Conservation (phyloP, 2,113 vertebrate species). For the Mormyrus lacerda region DNA sequence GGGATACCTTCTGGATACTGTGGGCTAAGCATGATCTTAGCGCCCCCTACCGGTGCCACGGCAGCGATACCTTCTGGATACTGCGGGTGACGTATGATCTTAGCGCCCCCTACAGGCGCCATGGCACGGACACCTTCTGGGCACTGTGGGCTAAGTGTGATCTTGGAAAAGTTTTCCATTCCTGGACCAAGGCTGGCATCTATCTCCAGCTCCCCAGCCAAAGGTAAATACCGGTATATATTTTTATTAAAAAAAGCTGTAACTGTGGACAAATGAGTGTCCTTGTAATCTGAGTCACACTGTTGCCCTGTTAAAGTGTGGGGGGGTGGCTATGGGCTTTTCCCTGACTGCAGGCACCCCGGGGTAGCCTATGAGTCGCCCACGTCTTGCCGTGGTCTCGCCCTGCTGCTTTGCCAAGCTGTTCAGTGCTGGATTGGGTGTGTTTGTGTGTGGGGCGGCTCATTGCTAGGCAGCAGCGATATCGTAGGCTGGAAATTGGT, state of each 20-base stretch:
- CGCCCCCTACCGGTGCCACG: too few relatives aligned
- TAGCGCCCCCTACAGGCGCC: too few relatives aligned
- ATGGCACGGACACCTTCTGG: not conserved
- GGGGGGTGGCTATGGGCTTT: not conserved
- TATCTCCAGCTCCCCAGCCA: not conserved
- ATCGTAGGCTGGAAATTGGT: constrained; percentile 51
- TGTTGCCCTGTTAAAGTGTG: not conserved
- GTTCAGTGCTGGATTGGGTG: not conserved
- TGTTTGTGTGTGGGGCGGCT: not conserved
- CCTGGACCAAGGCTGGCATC: not conserved
- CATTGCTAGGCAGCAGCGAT: constrained; percentile 53
- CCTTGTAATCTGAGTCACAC: not conserved
- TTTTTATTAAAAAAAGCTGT: not conserved
- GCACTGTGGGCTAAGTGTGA: not conserved
- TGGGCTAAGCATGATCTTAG: not conserved
- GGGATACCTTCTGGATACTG: not conserved
- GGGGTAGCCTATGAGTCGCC: not conserved
- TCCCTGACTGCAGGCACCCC: not conserved
- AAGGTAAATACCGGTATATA: not conserved
- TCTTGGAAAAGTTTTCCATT: not conserved
- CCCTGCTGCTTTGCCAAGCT: not conserved
- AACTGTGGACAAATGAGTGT: not conserved
- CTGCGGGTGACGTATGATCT: not conserved
- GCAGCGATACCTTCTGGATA: not conserved
- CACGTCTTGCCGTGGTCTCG: not conserved